Conservation (phyloP, 2,888 invertebrate genomes). For the Himalopsyche tibetana region DNA sequence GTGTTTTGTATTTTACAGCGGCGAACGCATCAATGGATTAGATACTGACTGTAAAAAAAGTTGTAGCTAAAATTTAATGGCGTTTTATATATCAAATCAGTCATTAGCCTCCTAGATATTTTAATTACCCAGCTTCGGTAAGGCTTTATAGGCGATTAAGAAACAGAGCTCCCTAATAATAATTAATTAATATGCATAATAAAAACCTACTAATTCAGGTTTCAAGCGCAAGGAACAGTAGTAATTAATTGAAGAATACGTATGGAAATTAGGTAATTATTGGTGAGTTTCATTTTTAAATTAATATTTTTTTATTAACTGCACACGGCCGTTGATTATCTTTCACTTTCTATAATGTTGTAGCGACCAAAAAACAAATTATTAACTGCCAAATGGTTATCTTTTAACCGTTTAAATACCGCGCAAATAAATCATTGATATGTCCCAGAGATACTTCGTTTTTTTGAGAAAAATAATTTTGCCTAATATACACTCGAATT, state of each 20-base stretch:
- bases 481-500: too few species aligned
- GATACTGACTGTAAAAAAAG: not conserved
- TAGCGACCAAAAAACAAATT: too few species aligned
- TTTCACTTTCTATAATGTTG: too few species aligned
- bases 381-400: too few species aligned
- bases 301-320: too few species aligned
- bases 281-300: too few species aligned
- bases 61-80: conserved; percentile 1
- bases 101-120: conserved; percentile 1
- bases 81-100: conserved; percentile 19
- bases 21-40: not conserved
- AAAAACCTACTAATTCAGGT: not conserved
- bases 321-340: too few species aligned
- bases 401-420: too few species aligned
- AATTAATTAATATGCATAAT: conserved; percentile 1
- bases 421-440: too few species aligned
- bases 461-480: too few species aligned
- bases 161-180: conserved; percentile 3
- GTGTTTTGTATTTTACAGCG: not conserved
- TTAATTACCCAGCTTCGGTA: not conserved
- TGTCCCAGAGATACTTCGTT: too few species aligned
- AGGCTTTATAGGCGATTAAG: not conserved
- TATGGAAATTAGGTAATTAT: too few species aligned
- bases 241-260: not conserved
- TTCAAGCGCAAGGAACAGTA: not conserved